Evolutionary conservation across 2,888 invertebrate genomes (phyloP), one percentile per base, ranked within the genome.

Genomic region (Bhutanitis thaidina): DNA sequence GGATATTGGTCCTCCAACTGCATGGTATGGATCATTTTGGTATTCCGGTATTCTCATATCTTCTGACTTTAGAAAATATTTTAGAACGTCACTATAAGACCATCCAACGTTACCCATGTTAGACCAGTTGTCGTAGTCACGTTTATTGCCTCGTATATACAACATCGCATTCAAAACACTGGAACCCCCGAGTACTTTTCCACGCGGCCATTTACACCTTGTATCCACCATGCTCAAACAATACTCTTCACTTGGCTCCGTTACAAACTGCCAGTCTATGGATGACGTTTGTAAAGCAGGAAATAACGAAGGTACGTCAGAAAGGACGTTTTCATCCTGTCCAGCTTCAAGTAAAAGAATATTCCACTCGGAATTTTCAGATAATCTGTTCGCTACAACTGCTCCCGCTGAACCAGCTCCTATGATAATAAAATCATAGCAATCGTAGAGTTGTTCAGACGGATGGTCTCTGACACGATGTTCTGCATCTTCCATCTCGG

Each of bases 101-200:
- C 98, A 98, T 0, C 95, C 97, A 0, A 80, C 71, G 62, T 93
- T 89, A 0, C 97, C 97, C 68, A 94, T 71, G 9, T 71, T 74
- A 14, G 92, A 94, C 97, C 97, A 98, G n/a, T 90, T 83, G 66
- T 98, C 96, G 73, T 96, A 98, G 71, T 97, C 97, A 1, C 84
- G 90, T 44, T 91, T 91, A 70, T 97, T 96, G 0, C 97, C 97
- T 47, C 97, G 88, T 0, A 97, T 90, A 67, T 97, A 97, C 52
- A 96, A 88, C 97, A 98, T 97, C 13, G 96, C 97, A 73, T 97
- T 97, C 1, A 97, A 80, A 0, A 94, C 94, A 65, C 96, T 96
- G 10, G 93, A 94, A 0, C 97, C 97, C 15, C 94, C 94, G 14
- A 96, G 83, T 5, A 94, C 93, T 83, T 94, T 95, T 0, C 94